Percentiles rank a stretch among this genome's conserved stretches.
Conservation (phyloP, 2,797 vertebrate genomes). For the Cossypha heuglini region DNA sequence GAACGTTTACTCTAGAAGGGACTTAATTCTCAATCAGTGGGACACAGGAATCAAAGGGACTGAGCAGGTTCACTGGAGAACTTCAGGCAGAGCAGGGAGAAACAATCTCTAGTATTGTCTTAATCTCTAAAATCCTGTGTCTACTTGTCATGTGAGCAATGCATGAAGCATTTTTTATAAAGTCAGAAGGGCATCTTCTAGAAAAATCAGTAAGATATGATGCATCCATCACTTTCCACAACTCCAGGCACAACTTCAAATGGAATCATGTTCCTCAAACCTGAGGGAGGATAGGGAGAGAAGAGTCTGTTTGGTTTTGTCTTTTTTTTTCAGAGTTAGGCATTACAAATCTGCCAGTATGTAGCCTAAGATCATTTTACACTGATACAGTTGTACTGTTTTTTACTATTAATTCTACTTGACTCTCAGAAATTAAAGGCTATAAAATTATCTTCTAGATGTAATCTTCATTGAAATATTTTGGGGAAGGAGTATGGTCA, state of each 20-base stretch:
- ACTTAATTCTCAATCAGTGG: neutral
- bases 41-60: neutral
- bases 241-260: neutral
- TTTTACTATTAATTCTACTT: neutral
- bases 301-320: neutral
- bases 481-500: neutral
- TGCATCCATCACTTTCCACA: neutral
- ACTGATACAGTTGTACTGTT: neutral
- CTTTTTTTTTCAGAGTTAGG: neutral
- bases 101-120: neutral
- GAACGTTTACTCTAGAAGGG: neutral
- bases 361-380: neutral
- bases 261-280: neutral
- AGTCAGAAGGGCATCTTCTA: neutral
- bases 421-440: neutral
- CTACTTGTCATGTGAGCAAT: neutral
- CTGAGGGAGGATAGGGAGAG: neutral
- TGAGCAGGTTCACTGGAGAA: neutral
- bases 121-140: neutral
- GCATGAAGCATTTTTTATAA: accelerated
- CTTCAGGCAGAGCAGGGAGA: neutral
- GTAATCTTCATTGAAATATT: neutral
- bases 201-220: neutral
- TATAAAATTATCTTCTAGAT: neutral
- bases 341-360: accelerated